Conservation (phyloP, 1,140 invertebrate species). For the Drosophila oshimai region DNA sequence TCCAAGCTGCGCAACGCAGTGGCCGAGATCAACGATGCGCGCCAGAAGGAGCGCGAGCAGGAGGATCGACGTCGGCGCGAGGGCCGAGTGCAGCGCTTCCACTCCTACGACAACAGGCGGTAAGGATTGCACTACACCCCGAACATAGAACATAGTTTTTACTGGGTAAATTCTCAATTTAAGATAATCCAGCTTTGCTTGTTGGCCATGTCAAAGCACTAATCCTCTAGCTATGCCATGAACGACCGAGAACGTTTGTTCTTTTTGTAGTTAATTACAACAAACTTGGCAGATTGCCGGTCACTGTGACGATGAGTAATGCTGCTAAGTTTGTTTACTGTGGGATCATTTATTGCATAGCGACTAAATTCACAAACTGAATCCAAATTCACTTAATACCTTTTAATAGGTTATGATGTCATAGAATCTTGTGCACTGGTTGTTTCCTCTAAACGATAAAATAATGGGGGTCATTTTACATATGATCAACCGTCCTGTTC, state of each 20-base stretch:
- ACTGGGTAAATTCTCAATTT: too few relatives aligned
- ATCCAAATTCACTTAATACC: neutral
- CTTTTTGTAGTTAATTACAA: neutral
- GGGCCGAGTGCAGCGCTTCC: conserved; percentile 84
- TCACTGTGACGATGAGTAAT: conserved; percentile 9
- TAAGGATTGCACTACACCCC: conserved; percentile 32
- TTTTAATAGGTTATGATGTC: neutral
- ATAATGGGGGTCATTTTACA: too few relatives aligned
- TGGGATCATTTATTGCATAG: neutral
- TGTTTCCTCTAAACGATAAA: too few relatives aligned
- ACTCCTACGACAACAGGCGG: conserved; percentile 82
- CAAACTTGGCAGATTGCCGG: conserved; percentile 18
- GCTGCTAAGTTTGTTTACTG: neutral
- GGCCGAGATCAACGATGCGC: conserved; percentile 85
- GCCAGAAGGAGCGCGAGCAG: conserved; percentile 87
- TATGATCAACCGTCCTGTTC: too few relatives aligned
- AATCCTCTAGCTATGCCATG: neutral
- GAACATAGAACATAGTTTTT: too few relatives aligned
- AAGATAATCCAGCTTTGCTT: neutral
- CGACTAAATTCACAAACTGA: too few relatives aligned
- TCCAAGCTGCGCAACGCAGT: conserved; percentile 86
- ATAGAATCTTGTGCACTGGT: neutral
- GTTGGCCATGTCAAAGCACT: neutral
- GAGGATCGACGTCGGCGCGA: conserved; percentile 87
- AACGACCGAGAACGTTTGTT: neutral